Evolutionary conservation across 2,888 invertebrate species (phyloP).

Genomic region (Papilio demoleus): DNA sequence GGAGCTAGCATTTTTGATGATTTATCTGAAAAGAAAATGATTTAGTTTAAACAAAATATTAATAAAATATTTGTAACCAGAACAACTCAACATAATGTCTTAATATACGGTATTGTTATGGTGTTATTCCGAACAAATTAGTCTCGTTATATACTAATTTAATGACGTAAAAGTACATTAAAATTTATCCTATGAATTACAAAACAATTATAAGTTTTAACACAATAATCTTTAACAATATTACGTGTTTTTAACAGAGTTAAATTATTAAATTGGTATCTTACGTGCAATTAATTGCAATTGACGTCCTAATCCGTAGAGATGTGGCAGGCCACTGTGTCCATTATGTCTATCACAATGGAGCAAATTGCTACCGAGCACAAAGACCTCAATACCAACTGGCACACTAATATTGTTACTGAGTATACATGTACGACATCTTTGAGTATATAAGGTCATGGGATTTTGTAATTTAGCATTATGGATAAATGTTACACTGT

Average conservation of each 20-base stretch:
- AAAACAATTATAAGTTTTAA: too few species aligned
- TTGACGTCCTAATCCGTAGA: slow-evolving; percentile 24
- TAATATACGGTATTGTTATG: background rate
- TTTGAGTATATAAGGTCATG: background rate
- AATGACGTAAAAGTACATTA: too few species aligned
- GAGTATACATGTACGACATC: background rate
- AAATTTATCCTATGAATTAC: too few species aligned
- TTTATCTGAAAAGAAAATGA: slow-evolving; percentile 23
- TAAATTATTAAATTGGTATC: slow-evolving; percentile 16
- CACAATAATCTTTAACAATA: background rate
- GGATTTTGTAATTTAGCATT: background rate
- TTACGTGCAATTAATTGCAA: slow-evolving; percentile 25
- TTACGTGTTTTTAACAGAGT: background rate
- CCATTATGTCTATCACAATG: slow-evolving; percentile 27
- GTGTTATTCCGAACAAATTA: background rate
- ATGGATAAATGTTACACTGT: too few species aligned
- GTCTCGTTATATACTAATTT: too few species aligned
- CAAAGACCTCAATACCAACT: slow-evolving; percentile 26
- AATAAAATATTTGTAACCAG: background rate
- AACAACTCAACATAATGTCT: background rate
- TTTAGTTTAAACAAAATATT: background rate
- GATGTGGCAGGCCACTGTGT: slow-evolving; percentile 26
- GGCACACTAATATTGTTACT: slow-evolving; percentile 31
- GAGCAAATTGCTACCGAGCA: slow-evolving; percentile 26
- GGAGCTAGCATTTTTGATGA: slow-evolving; percentile 39